Evolutionary conservation across 2,797 vertebrate species (phyloP).

Genomic region (Pogoniulus pusillus): DNA sequence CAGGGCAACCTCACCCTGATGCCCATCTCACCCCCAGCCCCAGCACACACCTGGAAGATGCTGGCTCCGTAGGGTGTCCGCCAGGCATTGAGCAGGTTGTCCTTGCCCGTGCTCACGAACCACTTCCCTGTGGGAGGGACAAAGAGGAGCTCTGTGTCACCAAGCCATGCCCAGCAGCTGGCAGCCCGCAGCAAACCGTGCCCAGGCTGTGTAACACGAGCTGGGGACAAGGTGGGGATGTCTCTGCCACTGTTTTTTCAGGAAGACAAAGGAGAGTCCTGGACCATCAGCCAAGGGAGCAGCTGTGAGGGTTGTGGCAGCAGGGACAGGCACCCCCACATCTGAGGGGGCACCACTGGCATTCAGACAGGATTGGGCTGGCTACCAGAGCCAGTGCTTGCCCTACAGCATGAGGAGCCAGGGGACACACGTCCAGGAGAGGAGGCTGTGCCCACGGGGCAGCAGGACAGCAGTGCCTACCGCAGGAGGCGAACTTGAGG

Average conservation of each 20-base stretch:
- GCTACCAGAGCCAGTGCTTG: rapidly evolving
- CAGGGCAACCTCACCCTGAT: neutral
- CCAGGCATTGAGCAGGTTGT: conserved; percentile 89
- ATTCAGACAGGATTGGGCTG: neutral
- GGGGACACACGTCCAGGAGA: rapidly evolving
- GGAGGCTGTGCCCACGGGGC: neutral
- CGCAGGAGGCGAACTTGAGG: conserved; percentile 84
- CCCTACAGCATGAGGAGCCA: rapidly evolving
- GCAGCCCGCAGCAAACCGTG: neutral
- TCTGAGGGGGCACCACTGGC: neutral
- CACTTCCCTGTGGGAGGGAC: conserved; percentile 83
- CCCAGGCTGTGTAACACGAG: neutral
- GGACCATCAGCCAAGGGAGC: neutral
- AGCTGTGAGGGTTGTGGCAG: neutral
- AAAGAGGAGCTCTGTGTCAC: neutral
- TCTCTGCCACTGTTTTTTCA: neutral
- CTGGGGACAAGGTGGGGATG: no score
- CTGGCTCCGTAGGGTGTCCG: conserved; percentile 78
- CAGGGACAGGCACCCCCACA: neutral
- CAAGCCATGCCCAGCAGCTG: neutral
- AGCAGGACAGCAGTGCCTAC: conserved; percentile 25
- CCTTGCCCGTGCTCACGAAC: conserved; percentile 91
- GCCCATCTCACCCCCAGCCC: neutral
- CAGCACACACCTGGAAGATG: conserved; percentile 84
- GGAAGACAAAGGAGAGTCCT: neutral